Base-by-base conservation (phyloP, 2,888 invertebrate species). In the Hymenopus coronatus region DNA sequence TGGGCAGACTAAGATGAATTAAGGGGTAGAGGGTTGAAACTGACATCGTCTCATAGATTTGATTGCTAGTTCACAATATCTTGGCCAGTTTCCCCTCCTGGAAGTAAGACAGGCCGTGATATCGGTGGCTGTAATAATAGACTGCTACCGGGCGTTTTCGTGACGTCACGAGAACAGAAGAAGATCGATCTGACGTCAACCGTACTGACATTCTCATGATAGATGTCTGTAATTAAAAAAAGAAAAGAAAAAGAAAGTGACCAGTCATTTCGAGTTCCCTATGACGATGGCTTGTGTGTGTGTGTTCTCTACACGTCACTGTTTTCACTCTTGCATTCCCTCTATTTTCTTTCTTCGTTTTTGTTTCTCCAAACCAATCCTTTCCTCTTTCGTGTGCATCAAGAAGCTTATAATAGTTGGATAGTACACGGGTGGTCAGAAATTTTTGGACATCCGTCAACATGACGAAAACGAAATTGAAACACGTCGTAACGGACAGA, bases 141-240 rank as follows among this genome's bases (percentile, higher is more conserved):
- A 88, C 83, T 84, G 88, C 89, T 89, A 89, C 87, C 89, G 87
- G 87, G 87, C 83, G 87, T 85, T 89, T 81, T 83, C 89, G 88
- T 90, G 90, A 90, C 90, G 89, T 90, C 90, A 89, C 89, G 89
- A 82, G 82, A 89, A 88, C 89, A 89, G 89, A 90, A 89, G 90
- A 90, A 90, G 90, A 90, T 90, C 90, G 90, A 90, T 90, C 88
- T 89, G 89, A 88, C 90, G 90, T 90, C 90, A 90, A 82, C 83
- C 54, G 85, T 88, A 87, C 89, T 89, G 90, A 90, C 90, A 87
- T 85, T 82, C 89, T 88, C 87, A 89, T 90, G 90, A 90, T 90
- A 90, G 90, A 90, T 90, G 90, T 84, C 84, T 87, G 88, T 89
- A 90, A 90, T 90, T 90, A 88, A 90, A 90, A 90, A 88, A 87